Evolutionary conservation across 2,113 vertebrate genomes (phyloP).

Genomic region (Montifringilla adamsi): DNA sequence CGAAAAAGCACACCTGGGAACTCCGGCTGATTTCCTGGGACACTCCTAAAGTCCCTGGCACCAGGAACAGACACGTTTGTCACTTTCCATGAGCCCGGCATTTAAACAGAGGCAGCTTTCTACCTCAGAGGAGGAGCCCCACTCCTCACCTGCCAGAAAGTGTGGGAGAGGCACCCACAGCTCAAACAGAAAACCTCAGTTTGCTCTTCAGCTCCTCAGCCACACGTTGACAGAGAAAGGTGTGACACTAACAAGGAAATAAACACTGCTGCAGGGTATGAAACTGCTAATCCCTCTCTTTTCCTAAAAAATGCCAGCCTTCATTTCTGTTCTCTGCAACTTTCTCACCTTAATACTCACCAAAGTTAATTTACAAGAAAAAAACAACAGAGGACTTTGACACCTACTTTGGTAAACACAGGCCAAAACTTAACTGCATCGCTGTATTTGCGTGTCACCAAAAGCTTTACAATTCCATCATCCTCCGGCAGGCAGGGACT

Average conservation of each 20-base stretch:
- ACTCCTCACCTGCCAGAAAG: background rate
- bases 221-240: fast-evolving
- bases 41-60: background rate
- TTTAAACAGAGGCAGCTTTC: background rate
- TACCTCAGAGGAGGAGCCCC: background rate
- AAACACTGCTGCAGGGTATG: background rate
- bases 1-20: background rate
- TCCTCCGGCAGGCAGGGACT: background rate
- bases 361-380: background rate
- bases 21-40: background rate
- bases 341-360: background rate
- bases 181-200: background rate
- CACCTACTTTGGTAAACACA: background rate
- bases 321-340: background rate
- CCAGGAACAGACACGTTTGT: background rate
- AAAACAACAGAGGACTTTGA: background rate
- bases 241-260: background rate
- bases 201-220: background rate
- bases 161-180: background rate
- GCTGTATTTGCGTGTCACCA: background rate
- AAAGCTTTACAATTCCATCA: background rate
- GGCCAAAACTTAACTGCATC: background rate
- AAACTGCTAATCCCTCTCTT: background rate
- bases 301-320: fast-evolving
- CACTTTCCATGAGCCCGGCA: background rate